These are phyloP conservation scores for Xiphydria camelus DNA, from an alignment of 2,888 invertebrate species.

Conservation along the genomic window DNA sequence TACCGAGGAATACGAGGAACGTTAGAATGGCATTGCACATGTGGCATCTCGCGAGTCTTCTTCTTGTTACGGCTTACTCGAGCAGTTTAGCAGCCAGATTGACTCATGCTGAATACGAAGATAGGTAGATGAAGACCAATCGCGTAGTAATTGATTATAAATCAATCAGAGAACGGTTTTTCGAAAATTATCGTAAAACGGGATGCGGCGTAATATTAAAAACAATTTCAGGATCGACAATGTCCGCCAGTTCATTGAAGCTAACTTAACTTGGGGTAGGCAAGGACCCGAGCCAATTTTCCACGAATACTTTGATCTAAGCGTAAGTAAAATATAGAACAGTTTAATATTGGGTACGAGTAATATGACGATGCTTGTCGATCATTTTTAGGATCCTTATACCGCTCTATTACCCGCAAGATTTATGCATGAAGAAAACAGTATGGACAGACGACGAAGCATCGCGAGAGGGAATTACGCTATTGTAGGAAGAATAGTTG, in stretches of 20 bases:
- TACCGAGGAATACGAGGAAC: conserved; percentile 27
- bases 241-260: conserved; percentile 39
- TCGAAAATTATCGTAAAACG: background rate
- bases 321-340: conserved; percentile 23
- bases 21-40: conserved; percentile 38
- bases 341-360: too few species aligned
- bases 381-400: conserved; percentile 38
- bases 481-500: conserved; percentile 39
- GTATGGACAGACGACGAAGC: conserved; percentile 23
- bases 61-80: conserved; percentile 45
- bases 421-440: conserved; percentile 23
- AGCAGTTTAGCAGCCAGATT: conserved; percentile 48
- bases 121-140: conserved; percentile 31
- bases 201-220: too few species aligned
- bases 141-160: too few species aligned
- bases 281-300: conserved; percentile 33
- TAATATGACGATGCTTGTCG: too few species aligned
- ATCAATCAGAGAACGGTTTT: too few species aligned
- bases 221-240: conserved; percentile 49
- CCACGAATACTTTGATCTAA: conserved; percentile 35
- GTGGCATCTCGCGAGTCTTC: conserved; percentile 46
- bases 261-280: conserved; percentile 46
- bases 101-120: conserved; percentile 41
- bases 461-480: conserved; percentile 40
- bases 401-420: conserved; percentile 27